Conservation (phyloP, 1,140 invertebrate genomes). For the Zaprionus lachaisei region DNA sequence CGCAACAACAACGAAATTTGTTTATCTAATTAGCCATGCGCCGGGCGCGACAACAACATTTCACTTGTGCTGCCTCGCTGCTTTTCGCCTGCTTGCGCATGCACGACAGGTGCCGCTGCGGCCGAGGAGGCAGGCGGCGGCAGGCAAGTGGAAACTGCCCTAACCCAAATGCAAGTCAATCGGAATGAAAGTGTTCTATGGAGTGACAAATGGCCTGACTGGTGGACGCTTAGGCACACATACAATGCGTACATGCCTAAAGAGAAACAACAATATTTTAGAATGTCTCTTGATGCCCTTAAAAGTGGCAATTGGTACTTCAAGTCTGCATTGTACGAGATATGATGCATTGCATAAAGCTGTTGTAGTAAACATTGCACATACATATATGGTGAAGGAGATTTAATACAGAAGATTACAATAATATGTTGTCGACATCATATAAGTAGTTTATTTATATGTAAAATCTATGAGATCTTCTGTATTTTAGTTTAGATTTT, state of each 20-base stretch:
- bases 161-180: conserved; percentile 69
- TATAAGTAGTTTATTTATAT: no score
- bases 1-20: conserved; percentile 56
- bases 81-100: conserved; percentile 73
- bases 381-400: no score
- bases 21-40: conserved; percentile 81
- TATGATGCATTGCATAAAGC: no score
- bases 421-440: no score
- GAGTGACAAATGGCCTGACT: not conserved
- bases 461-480: no score
- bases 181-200: conserved; percentile 74
- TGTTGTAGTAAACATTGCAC: no score
- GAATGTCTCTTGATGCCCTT: conserved; percentile 8
- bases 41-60: conserved; percentile 60
- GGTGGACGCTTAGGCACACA: not conserved
- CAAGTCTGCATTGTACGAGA: not conserved
- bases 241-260: conserved; percentile 49
- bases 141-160: conserved; percentile 63
- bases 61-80: conserved; percentile 35
- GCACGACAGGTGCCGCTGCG: conserved; percentile 52
- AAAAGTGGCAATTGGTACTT: not conserved
- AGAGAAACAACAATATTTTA: conserved; percentile 29
- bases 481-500: no score
- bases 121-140: conserved; percentile 9
- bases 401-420: no score